Evolutionary conservation across 2,113 vertebrate genomes (phyloP).

Genomic region (Telmatochromis sp.): DNA sequence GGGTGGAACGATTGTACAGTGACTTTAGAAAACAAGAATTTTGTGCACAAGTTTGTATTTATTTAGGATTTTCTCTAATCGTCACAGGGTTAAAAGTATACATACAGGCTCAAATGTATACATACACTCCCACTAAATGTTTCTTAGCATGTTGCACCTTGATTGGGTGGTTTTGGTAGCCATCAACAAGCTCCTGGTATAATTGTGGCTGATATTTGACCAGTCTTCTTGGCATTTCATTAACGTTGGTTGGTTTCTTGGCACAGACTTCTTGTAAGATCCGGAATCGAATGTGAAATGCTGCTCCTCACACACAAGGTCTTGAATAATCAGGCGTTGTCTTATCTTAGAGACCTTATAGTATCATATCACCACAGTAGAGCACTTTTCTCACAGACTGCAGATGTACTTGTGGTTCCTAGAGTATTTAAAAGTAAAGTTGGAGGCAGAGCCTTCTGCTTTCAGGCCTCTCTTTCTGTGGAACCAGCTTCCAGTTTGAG

Average conservation of each 20-base stretch:
- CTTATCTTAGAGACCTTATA: background rate
- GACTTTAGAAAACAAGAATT: background rate
- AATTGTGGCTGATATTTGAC: background rate
- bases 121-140: background rate
- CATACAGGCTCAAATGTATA: background rate
- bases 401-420: background rate
- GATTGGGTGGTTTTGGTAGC: background rate
- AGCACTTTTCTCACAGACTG: background rate
- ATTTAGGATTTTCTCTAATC: background rate
- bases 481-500: background rate
- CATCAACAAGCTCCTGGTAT: background rate
- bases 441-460: background rate
- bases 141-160: background rate
- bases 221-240: background rate
- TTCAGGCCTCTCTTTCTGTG: background rate
- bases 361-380: background rate
- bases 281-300: background rate
- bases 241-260: background rate
- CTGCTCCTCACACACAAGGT: background rate
- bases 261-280: background rate
- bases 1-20: background rate
- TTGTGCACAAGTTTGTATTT: background rate
- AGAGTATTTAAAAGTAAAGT: background rate
- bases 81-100: background rate
- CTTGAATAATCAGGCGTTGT: background rate